A percentile compares a stretch with the other conserved stretches of the same genome.
Evolutionary conservation across 2,113 vertebrate genomes (phyloP).

Genomic region (Cathartes aura): DNA sequence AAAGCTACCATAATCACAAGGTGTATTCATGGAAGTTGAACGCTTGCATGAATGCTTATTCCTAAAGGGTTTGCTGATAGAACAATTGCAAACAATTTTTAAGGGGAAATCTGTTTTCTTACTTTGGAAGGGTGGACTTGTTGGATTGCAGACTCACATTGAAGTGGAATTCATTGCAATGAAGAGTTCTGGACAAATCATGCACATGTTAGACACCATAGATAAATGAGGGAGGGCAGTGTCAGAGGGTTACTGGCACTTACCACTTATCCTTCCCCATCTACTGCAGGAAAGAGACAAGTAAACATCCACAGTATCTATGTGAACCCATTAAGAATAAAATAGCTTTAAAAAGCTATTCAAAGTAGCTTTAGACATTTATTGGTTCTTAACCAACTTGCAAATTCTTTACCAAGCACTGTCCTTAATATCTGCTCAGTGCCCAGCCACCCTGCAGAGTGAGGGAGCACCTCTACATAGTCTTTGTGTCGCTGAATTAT

Average conservation of each 20-base stretch:
- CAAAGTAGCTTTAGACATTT: background rate
- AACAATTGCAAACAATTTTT: accelerated
- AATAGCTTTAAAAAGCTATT: background rate
- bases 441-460: background rate
- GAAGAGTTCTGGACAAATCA: background rate
- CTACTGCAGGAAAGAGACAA: background rate
- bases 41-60: background rate
- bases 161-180: background rate
- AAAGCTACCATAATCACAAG: background rate
- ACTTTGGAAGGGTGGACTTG: background rate
- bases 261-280: background rate
- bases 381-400: background rate
- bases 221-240: background rate
- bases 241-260: background rate
- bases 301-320: background rate
- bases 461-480: background rate
- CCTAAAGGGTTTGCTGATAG: background rate
- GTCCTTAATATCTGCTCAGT: background rate
- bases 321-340: background rate
- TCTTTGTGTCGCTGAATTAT: background rate
- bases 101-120: background rate
- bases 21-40: background rate
- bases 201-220: background rate
- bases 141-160: background rate
- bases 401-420: background rate